Conservation (phyloP, 2,888 invertebrate genomes). For the Cylindroiulus punctatus region DNA sequence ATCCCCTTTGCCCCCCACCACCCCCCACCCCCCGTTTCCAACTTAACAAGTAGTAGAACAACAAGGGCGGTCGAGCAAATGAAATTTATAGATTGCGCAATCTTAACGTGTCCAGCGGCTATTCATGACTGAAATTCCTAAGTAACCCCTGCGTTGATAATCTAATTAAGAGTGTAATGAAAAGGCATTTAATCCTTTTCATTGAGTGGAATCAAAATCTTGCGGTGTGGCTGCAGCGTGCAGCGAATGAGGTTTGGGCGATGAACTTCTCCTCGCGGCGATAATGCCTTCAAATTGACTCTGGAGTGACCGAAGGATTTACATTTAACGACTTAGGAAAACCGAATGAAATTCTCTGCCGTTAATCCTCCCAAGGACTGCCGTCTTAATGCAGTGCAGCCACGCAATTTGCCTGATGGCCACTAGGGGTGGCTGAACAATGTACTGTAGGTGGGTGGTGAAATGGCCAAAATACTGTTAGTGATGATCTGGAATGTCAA, state of each 20-base stretch:
- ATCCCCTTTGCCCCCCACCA: not conserved
- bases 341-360: not conserved
- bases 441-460: too few species aligned
- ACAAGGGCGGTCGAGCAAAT: slow-evolving; percentile 1
- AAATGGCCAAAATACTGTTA: too few species aligned
- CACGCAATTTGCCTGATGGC: too few species aligned
- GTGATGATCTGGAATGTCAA: too few species aligned
- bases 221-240: slow-evolving; percentile 13
- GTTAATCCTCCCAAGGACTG: not conserved
- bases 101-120: slow-evolving; percentile 27
- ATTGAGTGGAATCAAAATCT: slow-evolving; percentile 48
- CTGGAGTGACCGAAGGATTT: slow-evolving; percentile 1
- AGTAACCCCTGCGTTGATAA: slow-evolving; percentile 25
- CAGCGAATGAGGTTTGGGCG: slow-evolving; percentile 1
- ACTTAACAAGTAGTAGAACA: not conserved
- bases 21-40: not conserved
- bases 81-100: not conserved
- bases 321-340: not conserved
- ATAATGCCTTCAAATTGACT: not conserved
- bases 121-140: not conserved
- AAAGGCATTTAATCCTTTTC: slow-evolving; percentile 50
- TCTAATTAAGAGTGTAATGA: slow-evolving; percentile 53
- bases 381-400: too few species aligned
- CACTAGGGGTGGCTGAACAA: too few species aligned
- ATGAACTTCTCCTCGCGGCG: not conserved